Percentiles rank a stretch among this genome's conserved stretches.
Evolutionary conservation across 2,888 invertebrate species (phyloP).

Genomic region (Diarsia mendica): DNA sequence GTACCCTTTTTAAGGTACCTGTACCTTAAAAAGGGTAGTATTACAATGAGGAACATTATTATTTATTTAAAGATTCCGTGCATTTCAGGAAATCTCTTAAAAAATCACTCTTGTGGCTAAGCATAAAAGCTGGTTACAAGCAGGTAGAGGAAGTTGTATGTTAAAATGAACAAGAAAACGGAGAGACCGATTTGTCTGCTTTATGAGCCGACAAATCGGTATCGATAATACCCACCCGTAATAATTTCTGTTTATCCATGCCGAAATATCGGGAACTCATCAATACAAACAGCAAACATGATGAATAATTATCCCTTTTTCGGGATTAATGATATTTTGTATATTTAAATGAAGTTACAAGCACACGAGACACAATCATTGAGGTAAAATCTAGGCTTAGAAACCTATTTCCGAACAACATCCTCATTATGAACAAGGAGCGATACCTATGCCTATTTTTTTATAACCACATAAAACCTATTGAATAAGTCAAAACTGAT

Average conservation of each 20-base stretch:
- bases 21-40: neutral
- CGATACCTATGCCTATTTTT: neutral
- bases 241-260: no score
- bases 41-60: no score
- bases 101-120: neutral
- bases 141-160: neutral
- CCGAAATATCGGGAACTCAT: no score
- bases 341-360: neutral
- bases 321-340: no score
- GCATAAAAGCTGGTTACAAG: neutral
- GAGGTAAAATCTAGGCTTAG: neutral
- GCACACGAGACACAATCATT: neutral
- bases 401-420: neutral
- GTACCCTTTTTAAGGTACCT: no score
- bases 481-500: neutral
- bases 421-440: neutral
- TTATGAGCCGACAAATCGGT: no score
- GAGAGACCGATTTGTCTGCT: no score
- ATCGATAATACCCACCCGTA: no score
- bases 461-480: constrained; percentile 2
- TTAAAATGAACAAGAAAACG: no score
- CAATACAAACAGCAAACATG: no score
- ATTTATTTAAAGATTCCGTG: no score
- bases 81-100: neutral
- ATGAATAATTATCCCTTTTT: no score